Conservation (phyloP, 2,888 invertebrate species). For the Oeneis ivallda region DNA sequence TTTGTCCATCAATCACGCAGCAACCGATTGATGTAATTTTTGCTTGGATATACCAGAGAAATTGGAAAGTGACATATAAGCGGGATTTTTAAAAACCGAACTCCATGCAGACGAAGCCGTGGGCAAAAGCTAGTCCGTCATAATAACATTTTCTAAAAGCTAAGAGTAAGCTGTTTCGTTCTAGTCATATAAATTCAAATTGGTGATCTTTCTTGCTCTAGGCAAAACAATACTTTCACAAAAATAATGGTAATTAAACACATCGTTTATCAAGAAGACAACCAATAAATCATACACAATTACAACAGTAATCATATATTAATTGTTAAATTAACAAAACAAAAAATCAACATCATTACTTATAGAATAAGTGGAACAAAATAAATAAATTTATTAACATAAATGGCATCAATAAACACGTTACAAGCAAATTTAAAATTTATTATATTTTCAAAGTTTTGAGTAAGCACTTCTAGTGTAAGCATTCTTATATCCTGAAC, state of each 20-base stretch:
- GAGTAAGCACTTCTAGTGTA: constrained; percentile 53
- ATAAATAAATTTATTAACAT: constrained; percentile 27
- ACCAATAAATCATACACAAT: background rate
- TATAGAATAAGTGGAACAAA: constrained; percentile 20
- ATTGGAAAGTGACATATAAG: no score
- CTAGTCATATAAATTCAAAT: no score
- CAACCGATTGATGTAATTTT: no score
- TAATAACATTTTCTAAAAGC: constrained; percentile 4
- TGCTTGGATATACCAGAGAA: no score
- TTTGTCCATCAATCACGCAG: no score
- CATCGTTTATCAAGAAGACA: background rate
- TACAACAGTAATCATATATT: constrained; percentile 1
- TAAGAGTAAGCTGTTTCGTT: background rate
- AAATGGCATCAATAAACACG: constrained; percentile 24
- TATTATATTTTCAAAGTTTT: constrained; percentile 33
- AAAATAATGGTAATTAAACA: constrained; percentile 4
- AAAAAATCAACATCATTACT: constrained; percentile 24
- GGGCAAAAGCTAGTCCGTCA: background rate
- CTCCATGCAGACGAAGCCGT: no score
- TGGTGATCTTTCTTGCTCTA: background rate
- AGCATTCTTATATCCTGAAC: constrained; percentile 59
- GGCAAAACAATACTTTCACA: constrained; percentile 4
- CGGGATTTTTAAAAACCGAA: background rate
- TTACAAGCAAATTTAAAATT: constrained; percentile 9
- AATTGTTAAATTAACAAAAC: constrained; percentile 34